Evolutionary conservation across 2,888 invertebrate species (phyloP), one percentile per base, ranked within the genome.

Genomic region (Argyresthia albistria): DNA sequence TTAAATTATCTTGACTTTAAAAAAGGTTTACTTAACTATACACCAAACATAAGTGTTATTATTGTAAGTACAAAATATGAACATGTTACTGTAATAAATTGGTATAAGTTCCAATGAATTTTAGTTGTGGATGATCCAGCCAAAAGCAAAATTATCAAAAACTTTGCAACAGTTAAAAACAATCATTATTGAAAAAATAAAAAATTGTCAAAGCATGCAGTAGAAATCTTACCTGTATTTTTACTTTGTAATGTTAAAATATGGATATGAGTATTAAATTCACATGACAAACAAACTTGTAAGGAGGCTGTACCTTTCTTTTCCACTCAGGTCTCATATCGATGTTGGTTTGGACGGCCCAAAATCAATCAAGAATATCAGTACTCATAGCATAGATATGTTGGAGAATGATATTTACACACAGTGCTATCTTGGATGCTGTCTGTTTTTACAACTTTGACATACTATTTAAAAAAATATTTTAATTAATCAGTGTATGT

Each of bases 301-400:
- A 54, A 50, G 47, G 45, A 58, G 52, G 55, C 53, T 65, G 65
- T 84, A 86, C 84, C 83, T 86, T 81, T 69, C 74, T 84, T 64
- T 83, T 84, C 86, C 86, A 86, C 52, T 86, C 82, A 43, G 84
- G 84, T 63, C 78, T 76, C 86, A 84, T 79, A 72, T 84, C 81
- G 73, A 70, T 65, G 77, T 77, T 75, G 68, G 83, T 75, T 76
- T 81, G 80, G 76, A 82, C 63, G 69, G 70, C 79, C 80, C 73
- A 76, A 74, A 81, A 77, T 72, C 15, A 49, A 50, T 42, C n/a
- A 42, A 50, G 35, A 48, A 36, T 37, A 14, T 46, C 25, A 46
- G 46, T 46, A 46, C 46, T 46, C 35, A 35, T 46, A 46, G n/a
- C 9, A 6, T 39, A 11, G 39, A 39, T 11, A 39, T 39, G 8